Conservation (phyloP, 2,113 vertebrate species). For the Catharus bicknelli region DNA sequence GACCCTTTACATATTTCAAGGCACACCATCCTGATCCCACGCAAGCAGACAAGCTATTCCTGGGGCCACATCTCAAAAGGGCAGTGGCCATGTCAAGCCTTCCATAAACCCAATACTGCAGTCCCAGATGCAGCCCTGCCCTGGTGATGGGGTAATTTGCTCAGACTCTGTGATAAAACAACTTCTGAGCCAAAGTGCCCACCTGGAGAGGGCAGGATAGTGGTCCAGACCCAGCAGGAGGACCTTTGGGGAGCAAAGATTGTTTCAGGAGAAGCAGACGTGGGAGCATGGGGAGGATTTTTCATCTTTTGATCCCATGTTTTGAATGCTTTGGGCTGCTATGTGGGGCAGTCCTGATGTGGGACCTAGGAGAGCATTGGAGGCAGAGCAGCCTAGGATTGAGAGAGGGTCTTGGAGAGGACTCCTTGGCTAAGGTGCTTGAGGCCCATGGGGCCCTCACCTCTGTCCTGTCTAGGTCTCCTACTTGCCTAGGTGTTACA, state of each 20-base stretch:
- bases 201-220: background rate
- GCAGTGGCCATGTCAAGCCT: background rate
- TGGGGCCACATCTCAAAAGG: background rate
- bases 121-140: background rate
- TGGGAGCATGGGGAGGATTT: accelerated
- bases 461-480: background rate
- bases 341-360: accelerated
- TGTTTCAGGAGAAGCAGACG: background rate
- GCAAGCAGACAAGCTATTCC: accelerated
- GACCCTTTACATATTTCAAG: background rate
- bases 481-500: background rate
- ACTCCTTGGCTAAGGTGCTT: background rate
- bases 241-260: background rate
- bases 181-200: background rate
- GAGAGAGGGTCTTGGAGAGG: background rate
- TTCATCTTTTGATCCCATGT: background rate
- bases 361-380: background rate
- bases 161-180: background rate
- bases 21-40: background rate
- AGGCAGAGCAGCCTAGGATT: background rate
- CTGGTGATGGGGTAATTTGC: background rate
- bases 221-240: background rate
- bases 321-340: background rate
- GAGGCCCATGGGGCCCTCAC: background rate
- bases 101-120: background rate